Base-by-base conservation (phyloP, 2,888 invertebrate species). In the Drosophila antonietae region DNA sequence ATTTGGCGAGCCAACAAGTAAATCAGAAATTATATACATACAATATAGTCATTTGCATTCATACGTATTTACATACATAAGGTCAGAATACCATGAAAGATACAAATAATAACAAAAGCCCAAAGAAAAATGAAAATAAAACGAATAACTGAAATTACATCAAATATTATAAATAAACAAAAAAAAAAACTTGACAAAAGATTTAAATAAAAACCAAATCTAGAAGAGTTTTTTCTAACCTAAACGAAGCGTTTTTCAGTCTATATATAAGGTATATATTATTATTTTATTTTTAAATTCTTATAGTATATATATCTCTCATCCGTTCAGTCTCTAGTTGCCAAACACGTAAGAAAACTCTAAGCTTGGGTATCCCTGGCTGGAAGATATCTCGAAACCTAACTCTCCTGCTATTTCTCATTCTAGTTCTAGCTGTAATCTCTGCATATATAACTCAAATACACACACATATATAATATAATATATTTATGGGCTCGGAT, bases 161-260 rank as follows among this genome's bases (percentile, higher is more conserved):
- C 86, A 80, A 81, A 84, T 89, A 89, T 87, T 89, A 84, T 68
- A 57, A 84, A 87, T 71, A 87, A 83, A 43, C 2, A 33, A 33
- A 10, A 18, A 44, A 47, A 44, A 47, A 73, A 67, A 64, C 39
- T 70, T 77, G 81, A 79, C 68, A 81, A 68, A 73, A 75, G 61
- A 75, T 76, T 76, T 78, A 64, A 78, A 83, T 74, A 81, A 78
- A 78, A 80, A 68, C 57, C 68, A 72, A 70, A 58, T 49, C 62
- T 41, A 59, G 62, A 69, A 35, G 20, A 60, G 60, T 69, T 57
- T 64, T 66, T 77, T 73, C 33, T 60, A 60, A 39, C 39, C 23
- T 37, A 53, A 23, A 23, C 39, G 12, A 53, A 37, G 23, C 14
- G 20, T 43, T 52, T 49, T 73, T 56, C 28, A 28, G 53, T 39